Conservation (phyloP, 1,140 invertebrate species). For the Drosophila bifasciata region DNA sequence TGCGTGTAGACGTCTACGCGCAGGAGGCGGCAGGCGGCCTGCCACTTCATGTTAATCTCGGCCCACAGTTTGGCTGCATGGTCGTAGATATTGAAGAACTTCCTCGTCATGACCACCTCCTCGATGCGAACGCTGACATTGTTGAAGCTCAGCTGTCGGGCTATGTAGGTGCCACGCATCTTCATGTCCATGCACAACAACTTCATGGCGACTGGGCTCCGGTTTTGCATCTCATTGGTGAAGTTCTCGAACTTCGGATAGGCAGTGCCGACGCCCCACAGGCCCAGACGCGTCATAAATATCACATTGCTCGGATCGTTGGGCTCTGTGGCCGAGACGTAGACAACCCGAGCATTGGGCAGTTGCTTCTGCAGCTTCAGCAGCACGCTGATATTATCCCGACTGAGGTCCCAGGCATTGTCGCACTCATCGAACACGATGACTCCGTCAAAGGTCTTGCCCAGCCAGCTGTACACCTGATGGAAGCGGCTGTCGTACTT, state of each 20-base stretch:
- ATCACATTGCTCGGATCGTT: conserved; percentile 99
- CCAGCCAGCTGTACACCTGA: conserved; percentile 98
- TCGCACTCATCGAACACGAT: conserved; percentile 99
- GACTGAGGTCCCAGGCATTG: conserved; percentile 97
- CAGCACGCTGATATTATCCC: conserved; percentile 96
- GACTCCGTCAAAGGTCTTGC: conserved; percentile 96
- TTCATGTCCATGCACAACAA: conserved; percentile 99
- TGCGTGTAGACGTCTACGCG: conserved; percentile 94
- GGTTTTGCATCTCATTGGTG: conserved; percentile 96
- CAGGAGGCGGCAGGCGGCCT: conserved; percentile 95
- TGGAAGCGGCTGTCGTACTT: conserved; percentile 97
- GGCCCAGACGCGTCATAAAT: conserved; percentile 98
- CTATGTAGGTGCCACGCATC: conserved; percentile 98
- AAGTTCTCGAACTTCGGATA: conserved; percentile 98
- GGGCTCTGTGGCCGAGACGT: conserved; percentile 98
- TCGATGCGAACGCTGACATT: conserved; percentile 97
- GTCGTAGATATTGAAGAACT: conserved; percentile 96
- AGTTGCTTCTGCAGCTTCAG: conserved; percentile 97
- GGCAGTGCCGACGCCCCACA: conserved; percentile 97
- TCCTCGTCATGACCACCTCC: conserved; percentile 94
- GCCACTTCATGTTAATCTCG: conserved; percentile 95
- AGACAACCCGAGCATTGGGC: conserved; percentile 96
- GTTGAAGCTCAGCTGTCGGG: conserved; percentile 97
- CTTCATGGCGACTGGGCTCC: conserved; percentile 99
- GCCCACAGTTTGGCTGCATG: conserved; percentile 97